Conservation (phyloP, 2,113 vertebrate genomes). For the Ursus arctos region DNA sequence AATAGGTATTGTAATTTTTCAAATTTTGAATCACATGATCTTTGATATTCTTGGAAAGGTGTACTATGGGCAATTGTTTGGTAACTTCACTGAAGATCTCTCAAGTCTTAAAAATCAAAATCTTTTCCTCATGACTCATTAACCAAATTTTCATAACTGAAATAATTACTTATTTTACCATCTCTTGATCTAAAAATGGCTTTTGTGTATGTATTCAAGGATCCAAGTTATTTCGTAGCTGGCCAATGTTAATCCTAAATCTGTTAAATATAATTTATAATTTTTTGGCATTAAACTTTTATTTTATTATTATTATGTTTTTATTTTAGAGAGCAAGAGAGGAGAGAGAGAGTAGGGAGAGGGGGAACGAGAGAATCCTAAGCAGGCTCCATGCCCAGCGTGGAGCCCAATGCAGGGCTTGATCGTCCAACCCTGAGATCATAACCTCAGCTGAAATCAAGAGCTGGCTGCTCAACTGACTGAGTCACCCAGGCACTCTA, state of each 20-base stretch:
- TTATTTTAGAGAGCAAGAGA: not conserved
- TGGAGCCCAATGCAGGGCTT: not conserved
- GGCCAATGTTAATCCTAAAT: not conserved
- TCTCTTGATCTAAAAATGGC: not conserved
- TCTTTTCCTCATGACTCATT: not conserved
- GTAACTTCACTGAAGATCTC: not conserved
- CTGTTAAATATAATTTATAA: not conserved
- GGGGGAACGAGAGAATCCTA: not conserved
- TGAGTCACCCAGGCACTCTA: no score
- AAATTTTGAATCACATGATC: not conserved
- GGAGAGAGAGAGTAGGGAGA: rapidly evolving
- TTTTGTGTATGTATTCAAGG: not conserved
- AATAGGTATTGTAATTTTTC: not conserved
- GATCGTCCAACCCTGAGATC: not conserved
- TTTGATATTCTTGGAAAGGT: not conserved
- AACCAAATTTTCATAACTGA: not conserved
- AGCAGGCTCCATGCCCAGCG: not conserved
- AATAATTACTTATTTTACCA: not conserved
- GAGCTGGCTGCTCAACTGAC: no score
- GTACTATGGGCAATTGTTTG: not conserved
- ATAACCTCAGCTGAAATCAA: not conserved
- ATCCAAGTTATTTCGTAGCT: not conserved
- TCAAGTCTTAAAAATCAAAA: not conserved
- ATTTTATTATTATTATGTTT: not conserved
- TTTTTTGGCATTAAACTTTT: not conserved